Evolutionary conservation across 64 coral and sea anemone species (phyloP), one percentile per base, ranked within the genome.

Genomic region (Hydrozoanthus tunicans): DNA sequence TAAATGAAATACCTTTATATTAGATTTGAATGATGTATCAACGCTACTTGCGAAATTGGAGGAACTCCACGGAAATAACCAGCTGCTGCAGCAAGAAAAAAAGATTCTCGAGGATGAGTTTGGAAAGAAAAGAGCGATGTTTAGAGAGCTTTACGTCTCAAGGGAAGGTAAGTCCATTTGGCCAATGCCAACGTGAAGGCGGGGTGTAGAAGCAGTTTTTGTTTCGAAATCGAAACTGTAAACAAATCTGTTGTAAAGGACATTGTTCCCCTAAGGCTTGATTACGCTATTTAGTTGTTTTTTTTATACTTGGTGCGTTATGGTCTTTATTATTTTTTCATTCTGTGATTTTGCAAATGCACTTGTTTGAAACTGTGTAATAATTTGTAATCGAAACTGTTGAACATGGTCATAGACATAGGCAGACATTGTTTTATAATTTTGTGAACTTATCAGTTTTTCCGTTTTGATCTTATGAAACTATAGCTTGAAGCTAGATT

Each of bases 51-150:
- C 89, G 17, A 92, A 85, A 10, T 70, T 99, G 59, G 15, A 82
- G 73, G 73, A 90, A 51, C 70, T 96, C 4, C 81, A 78, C 24
- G 73, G 60, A 26, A 90, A 76, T 76, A 92, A 99, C 76, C 65
- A 92, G 14, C 81, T 94, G 59, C 94, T 96, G 11, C 32, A 84
- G 32, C 14, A 79, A 80, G 81, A 79, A 43, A 95, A 94, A 69
- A 75, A 96, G 86, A 61, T 89, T 61, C 89, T 78, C 24, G 97
- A 99, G 72, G 93, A 92, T 94, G 97, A 99, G 64, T 99, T 99
- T 74, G 97, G 97, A 3, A 95, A 94, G 59, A 95, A 93, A 43
- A 89, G 97, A 92, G 97, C 97, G 13, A 81, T 94, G 58, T 93
- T 99, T 92, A 96, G 93, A 81, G 97, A 93, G 20, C 81, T 99